A percentile compares a stretch with the other conserved stretches of the same genome.
Evolutionary conservation across 2,888 invertebrate genomes (phyloP).

Genomic region (Erannis defoliaria): DNA sequence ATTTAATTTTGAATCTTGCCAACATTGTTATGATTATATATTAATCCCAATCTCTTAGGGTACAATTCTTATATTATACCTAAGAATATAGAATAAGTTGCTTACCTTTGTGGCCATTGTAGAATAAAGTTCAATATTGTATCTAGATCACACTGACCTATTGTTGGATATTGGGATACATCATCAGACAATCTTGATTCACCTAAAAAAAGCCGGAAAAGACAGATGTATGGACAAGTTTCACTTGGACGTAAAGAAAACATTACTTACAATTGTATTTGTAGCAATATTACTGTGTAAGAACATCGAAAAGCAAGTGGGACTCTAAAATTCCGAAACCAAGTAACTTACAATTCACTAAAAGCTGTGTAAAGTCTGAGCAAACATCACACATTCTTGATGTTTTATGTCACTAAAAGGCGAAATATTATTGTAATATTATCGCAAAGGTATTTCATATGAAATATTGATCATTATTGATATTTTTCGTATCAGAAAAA

Average conservation of each 20-base stretch:
- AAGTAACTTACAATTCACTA: constrained; percentile 89
- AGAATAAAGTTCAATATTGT: constrained; percentile 94
- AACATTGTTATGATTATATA: too few species aligned
- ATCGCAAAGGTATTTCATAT: constrained; percentile 71
- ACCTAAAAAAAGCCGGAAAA: constrained; percentile 86
- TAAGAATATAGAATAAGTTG: constrained; percentile 5
- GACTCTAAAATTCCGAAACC: constrained; percentile 76
- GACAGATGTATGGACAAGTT: constrained; percentile 31
- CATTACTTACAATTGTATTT: constrained; percentile 29
- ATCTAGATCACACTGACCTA: constrained; percentile 93
- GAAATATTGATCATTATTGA: constrained; percentile 82
- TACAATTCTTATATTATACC: neutral
- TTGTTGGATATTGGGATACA: constrained; percentile 90
- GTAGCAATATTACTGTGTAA: constrained; percentile 46
- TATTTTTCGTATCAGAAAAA: constrained; percentile 82
- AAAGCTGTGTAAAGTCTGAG: constrained; percentile 96
- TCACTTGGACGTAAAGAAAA: constrained; percentile 23
- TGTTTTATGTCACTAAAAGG: constrained; percentile 82
- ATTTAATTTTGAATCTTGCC: neutral
- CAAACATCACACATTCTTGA: constrained; percentile 95
- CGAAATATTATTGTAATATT: constrained; percentile 80
- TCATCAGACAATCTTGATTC: constrained; percentile 93
- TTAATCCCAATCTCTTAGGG: too few species aligned
- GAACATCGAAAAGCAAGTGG: constrained; percentile 56
- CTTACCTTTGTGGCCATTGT: constrained; percentile 95